Evolutionary conservation across 2,113 vertebrate species (phyloP), one percentile per base, ranked within the genome.

Genomic region (Miniopterus natalensis): DNA sequence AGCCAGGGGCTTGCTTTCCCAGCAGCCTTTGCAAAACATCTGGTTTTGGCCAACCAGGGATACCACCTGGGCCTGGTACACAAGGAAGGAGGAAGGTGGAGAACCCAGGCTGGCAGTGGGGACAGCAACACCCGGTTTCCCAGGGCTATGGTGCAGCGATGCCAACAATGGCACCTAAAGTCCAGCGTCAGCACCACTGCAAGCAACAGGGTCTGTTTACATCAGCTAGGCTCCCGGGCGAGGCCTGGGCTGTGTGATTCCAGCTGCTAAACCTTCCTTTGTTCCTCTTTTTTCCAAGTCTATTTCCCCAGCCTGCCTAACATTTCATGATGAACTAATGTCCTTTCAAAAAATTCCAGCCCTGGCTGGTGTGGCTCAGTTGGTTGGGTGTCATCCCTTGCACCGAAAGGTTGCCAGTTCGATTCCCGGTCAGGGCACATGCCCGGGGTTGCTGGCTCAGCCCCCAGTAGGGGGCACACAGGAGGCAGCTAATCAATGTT

Each of bases 111-210:
- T 12, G 15, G 73, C 31, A 40, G 68, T 29, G 6, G 9, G n/a
- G 47, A 31, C 1, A 20, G 55, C 11, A n/a, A 51, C 15, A 3
- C 2, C 70, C 57, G 6, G n/a, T 36, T 71, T n/a, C 79, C 55
- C 21, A 66, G 55, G 57, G 57, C 63, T 70, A 7, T 3, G 4
- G 51, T 21, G 27, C 31, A 2, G 6, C 1, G 45, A 75, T 36
- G 15, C 18, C 36, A 47, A 6, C 3, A 31, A 14, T 0, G 11
- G 51, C 27, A 29, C 42, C 79, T 17, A 15, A 3, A 9, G 45
- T 5, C 6, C 42, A 18, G 15, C 0, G 5, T 65, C 31, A 40
- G 31, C 21, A 63, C 53, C 8, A 2, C 2, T 0, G 0, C 47
- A 3, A 25, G 87, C 57, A 31, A 15, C 21, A 0, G 53, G 17